Percentiles rank a stretch among this genome's conserved stretches.
Evolutionary conservation across 2,113 vertebrate genomes (phyloP).

Genomic region (Cnemophilus loriae): DNA sequence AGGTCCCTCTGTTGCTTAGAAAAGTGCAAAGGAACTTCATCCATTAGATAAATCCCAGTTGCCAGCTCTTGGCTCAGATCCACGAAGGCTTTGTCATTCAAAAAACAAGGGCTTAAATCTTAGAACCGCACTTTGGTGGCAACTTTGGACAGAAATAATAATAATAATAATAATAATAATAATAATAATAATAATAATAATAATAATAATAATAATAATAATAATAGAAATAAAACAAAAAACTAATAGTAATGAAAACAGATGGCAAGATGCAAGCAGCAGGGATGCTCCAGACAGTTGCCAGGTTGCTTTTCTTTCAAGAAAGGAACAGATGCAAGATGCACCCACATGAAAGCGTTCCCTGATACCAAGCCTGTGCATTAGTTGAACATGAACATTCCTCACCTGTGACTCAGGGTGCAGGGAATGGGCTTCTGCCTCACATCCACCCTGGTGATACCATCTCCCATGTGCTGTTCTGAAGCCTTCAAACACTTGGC

Average conservation of each 20-base stretch:
- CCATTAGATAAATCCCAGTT: not conserved
- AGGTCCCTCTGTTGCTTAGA: not conserved
- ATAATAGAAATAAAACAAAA: no score
- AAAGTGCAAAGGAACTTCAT: not conserved
- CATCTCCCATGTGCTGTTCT: not conserved
- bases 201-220: not conserved
- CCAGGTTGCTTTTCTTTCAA: not conserved
- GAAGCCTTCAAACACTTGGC: constrained; percentile 57
- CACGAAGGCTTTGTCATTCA: not conserved
- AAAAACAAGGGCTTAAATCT: not conserved
- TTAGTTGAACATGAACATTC: not conserved
- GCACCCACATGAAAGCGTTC: not conserved
- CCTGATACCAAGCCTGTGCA: not conserved
- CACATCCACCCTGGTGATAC: not conserved
- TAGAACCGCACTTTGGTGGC: not conserved
- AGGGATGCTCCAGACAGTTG: not conserved
- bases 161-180: not conserved
- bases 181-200: not conserved
- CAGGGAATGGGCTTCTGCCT: not conserved
- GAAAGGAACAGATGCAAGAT: not conserved
- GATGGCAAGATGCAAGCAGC: not conserved
- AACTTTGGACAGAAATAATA: not conserved
- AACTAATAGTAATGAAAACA: not conserved
- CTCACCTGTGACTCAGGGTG: not conserved
- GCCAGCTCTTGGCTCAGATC: not conserved